Evolutionary conservation across 2,888 invertebrate species (phyloP).

Genomic region (Anoncus sp.): DNA sequence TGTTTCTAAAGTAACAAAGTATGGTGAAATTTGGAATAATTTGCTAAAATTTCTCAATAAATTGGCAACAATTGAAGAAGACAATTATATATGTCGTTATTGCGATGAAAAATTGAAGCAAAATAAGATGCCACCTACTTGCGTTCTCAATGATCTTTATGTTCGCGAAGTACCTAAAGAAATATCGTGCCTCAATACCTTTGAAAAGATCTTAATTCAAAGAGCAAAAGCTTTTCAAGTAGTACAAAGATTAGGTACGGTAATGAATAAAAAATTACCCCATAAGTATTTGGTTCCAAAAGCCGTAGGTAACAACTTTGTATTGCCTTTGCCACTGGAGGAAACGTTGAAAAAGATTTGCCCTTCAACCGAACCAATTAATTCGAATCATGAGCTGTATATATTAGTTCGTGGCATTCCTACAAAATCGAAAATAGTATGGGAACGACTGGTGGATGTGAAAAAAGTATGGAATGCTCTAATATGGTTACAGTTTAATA

Average conservation of each 20-base stretch:
- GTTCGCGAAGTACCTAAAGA: slow-evolving; percentile 56
- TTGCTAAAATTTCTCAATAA: not conserved
- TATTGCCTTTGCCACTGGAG: too few species aligned
- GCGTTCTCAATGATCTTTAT: slow-evolving; percentile 70
- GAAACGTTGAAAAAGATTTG: too few species aligned
- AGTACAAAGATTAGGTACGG: too few species aligned
- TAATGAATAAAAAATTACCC: slow-evolving; percentile 73
- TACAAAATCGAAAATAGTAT: slow-evolving; percentile 70
- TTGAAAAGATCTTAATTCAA: too few species aligned
- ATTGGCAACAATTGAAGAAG: not conserved
- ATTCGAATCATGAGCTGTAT: slow-evolving; percentile 72
- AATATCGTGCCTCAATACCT: slow-evolving; percentile 64
- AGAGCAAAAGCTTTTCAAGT: too few species aligned
- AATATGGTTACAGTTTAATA: slow-evolving; percentile 72
- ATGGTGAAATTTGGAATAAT: too few species aligned
- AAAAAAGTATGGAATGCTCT: slow-evolving; percentile 72
- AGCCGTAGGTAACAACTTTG: too few species aligned
- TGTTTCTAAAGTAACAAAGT: too few species aligned
- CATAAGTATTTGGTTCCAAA: slow-evolving; percentile 63
- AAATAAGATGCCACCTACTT: slow-evolving; percentile 68
- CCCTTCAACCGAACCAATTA: slow-evolving; percentile 70
- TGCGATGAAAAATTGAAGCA: slow-evolving; percentile 62
- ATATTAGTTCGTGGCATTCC: slow-evolving; percentile 74
- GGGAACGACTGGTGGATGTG: slow-evolving; percentile 74
- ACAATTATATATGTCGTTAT: slow-evolving; percentile 54